Conservation (phyloP, 2,797 vertebrate genomes). For the Xiphorhynchus erythropygius region DNA sequence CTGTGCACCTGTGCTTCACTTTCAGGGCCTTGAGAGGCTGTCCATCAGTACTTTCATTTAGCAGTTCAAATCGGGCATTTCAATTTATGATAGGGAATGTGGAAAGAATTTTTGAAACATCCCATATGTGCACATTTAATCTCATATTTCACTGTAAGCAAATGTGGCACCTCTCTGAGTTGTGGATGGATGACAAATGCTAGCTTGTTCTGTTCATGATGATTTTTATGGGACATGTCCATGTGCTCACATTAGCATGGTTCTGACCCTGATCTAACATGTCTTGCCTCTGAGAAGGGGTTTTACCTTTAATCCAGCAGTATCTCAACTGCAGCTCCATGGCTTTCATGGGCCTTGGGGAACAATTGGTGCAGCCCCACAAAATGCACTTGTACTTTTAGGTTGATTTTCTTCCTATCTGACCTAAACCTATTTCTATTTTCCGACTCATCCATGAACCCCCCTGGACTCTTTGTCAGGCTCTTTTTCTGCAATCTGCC, state of each 20-base stretch:
- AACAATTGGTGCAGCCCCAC: accelerated
- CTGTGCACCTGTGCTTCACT: neutral
- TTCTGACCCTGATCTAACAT: neutral
- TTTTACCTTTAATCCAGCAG: neutral
- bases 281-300: neutral
- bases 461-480: neutral
- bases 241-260: neutral
- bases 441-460: neutral
- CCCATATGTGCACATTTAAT: neutral
- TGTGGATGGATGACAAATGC: neutral
- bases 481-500: neutral
- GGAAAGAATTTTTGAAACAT: neutral
- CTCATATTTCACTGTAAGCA: neutral
- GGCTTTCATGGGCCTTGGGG: neutral
- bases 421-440: neutral
- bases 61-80: neutral
- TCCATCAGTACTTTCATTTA: neutral
- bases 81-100: neutral
- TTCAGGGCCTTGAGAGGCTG: neutral
- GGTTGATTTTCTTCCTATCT: neutral
- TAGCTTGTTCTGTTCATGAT: neutral
- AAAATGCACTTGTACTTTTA: neutral
- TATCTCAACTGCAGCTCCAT: accelerated
- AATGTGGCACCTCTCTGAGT: neutral
- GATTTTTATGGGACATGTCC: neutral